phyloP scores from a whole-genome alignment of 92 coral and sea anemone genomes.

The Ricordea florida region DNA sequence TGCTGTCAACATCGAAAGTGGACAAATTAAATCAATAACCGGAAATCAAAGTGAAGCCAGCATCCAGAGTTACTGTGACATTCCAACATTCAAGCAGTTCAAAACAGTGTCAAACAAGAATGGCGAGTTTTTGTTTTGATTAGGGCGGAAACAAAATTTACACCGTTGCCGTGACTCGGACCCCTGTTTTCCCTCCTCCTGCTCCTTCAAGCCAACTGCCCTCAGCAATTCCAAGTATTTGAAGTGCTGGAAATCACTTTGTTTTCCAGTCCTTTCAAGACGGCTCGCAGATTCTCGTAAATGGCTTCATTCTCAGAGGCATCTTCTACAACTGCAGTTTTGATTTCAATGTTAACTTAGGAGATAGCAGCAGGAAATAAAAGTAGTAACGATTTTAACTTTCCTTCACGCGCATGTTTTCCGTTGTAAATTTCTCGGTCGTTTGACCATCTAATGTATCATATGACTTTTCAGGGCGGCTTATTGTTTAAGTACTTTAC shows the following conservation, averaged over 20 bases:
- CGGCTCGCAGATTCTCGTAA: slow-evolving; percentile 14
- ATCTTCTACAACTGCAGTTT: slow-evolving; percentile 45
- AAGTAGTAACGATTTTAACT: not conserved
- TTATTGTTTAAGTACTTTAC: not conserved
- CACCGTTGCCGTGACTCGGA: not conserved
- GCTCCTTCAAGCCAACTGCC: not conserved
- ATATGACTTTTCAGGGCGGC: not conserved
- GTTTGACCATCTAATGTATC: not conserved
- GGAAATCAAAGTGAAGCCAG: slow-evolving; percentile 38
- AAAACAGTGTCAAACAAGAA: slow-evolving; percentile 7
- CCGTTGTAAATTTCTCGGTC: not conserved
- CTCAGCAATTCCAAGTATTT: not conserved
- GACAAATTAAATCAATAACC: slow-evolving; percentile 1
- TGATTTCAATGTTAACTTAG: slow-evolving; percentile 24
- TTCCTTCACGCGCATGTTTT: not conserved
- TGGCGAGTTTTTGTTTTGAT: too few species aligned
- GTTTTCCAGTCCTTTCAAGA: not conserved
- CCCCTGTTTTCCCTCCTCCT: not conserved
- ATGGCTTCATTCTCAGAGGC: slow-evolving; percentile 42
- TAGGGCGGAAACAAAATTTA: not conserved
- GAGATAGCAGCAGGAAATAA: slow-evolving; percentile 31
- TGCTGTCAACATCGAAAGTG: slow-evolving; percentile 12
- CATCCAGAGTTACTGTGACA: slow-evolving; percentile 10
- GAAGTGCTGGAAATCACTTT: not conserved
- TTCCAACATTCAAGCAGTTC: slow-evolving; percentile 22